phyloP scores from a whole-genome alignment of 2,113 vertebrate species.

The Trematocara macrostoma region DNA sequence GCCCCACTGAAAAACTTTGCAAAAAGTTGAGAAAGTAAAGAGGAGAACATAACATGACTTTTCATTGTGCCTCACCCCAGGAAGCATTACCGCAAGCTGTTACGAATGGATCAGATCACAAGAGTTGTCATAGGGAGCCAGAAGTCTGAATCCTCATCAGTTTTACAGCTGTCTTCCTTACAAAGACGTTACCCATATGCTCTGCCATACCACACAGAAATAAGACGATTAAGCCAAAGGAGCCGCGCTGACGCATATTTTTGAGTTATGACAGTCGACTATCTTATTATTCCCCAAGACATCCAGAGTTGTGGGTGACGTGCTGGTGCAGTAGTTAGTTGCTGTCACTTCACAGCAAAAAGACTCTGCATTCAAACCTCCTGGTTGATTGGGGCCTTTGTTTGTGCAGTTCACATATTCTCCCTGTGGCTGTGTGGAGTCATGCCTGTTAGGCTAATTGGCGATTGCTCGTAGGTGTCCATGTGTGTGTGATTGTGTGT shows the following conservation, averaged over 20 bases:
- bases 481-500: not conserved
- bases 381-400: not conserved
- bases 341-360: not conserved
- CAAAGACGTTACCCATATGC: not conserved
- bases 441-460: not conserved
- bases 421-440: not conserved
- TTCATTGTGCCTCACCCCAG: not conserved
- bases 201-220: not conserved
- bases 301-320: not conserved
- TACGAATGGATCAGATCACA: not conserved
- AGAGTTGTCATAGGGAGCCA: not conserved
- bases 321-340: not conserved
- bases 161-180: not conserved
- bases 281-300: not conserved
- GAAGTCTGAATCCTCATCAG: not conserved
- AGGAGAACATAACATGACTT: not conserved
- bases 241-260: not conserved
- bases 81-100: not conserved
- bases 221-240: not conserved
- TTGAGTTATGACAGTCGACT: not conserved
- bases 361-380: not conserved
- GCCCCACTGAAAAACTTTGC: not conserved
- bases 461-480: fast-evolving
- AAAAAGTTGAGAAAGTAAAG: not conserved
- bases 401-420: not conserved